A percentile compares a stretch with the other conserved stretches of the same genome.
Conservation (phyloP, 2,113 vertebrate species). For the Microcebus griseorufus region DNA sequence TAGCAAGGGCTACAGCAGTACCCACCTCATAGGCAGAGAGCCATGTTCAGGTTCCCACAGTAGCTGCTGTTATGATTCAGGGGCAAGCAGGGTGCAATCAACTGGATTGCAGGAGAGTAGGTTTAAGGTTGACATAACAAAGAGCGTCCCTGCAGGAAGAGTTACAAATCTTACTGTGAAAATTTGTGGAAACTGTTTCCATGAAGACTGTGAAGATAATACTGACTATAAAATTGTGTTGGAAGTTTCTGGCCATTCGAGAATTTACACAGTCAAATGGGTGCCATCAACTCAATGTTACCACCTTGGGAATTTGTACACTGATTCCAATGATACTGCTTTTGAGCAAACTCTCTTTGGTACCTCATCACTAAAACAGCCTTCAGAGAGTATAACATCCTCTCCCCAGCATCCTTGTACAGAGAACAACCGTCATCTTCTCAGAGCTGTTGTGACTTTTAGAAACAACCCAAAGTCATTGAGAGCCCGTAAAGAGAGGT, state of each 20-base stretch:
- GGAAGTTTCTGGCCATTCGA: slow-evolving; percentile 4
- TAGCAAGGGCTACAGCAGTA: neutral
- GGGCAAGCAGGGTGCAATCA: neutral
- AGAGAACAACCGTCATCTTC: neutral
- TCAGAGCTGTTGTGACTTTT: neutral
- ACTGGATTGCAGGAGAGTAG: neutral
- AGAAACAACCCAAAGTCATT: neutral
- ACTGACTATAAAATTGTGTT: neutral
- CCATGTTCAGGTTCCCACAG: neutral
- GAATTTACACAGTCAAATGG: neutral
- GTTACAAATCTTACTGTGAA: slow-evolving; percentile 25
- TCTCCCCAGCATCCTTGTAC: neutral
- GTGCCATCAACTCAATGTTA: neutral
- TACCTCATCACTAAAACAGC: neutral
- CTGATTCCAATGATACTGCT: neutral
- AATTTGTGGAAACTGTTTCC: neutral
- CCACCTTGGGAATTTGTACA: slow-evolving; percentile 27
- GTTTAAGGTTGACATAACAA: slow-evolving; percentile 14
- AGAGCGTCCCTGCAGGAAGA: neutral
- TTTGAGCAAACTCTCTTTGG: neutral
- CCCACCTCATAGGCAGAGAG: neutral
- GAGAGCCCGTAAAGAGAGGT: neutral
- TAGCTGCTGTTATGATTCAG: neutral
- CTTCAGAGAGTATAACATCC: neutral
- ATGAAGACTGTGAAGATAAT: slow-evolving; percentile 6